phyloP scores from a whole-genome alignment of 2,113 vertebrate species.

The Clarias gariepinus region DNA sequence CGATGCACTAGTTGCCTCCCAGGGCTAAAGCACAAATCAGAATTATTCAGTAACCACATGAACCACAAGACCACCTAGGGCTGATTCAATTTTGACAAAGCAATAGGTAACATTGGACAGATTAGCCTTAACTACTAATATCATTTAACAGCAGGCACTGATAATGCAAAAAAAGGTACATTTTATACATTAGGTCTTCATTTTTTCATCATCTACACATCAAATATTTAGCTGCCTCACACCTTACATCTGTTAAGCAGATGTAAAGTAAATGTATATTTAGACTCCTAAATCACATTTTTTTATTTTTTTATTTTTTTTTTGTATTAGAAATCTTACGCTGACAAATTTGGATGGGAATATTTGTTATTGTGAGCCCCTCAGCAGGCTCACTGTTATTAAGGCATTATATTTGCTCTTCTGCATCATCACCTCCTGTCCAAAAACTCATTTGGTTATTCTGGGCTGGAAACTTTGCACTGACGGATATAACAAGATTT shows the following conservation, averaged over 20 bases:
- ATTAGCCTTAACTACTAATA: constrained; percentile 63
- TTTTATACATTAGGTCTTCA: not conserved
- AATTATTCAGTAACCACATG: constrained; percentile 55
- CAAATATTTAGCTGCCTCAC: not conserved
- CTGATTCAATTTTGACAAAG: constrained; percentile 47
- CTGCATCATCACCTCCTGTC: not conserved
- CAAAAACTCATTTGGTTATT: not conserved
- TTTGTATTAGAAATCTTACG: not conserved
- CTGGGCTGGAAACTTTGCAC: not conserved
- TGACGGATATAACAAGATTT: not conserved
- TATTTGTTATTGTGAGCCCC: not conserved
- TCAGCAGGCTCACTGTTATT: not conserved
- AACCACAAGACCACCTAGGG: constrained; percentile 58
- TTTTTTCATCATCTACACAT: not conserved
- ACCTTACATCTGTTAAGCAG: not conserved
- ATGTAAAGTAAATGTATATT: not conserved
- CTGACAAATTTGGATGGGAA: not conserved
- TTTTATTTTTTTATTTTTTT: too few relatives aligned
- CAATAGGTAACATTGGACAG: constrained; percentile 18
- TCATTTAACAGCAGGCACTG: constrained; percentile 12
- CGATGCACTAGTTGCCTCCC: constrained; percentile 63
- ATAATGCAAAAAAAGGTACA: not conserved
- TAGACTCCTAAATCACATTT: not conserved
- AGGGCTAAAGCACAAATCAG: constrained; percentile 63
- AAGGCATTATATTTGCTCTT: not conserved